A percentile compares a stretch with the other conserved stretches of the same genome.
These are phyloP conservation scores for Epinephelus fuscoguttatus DNA, from an alignment of 2,113 vertebrate species.

Conservation along the genomic window DNA sequence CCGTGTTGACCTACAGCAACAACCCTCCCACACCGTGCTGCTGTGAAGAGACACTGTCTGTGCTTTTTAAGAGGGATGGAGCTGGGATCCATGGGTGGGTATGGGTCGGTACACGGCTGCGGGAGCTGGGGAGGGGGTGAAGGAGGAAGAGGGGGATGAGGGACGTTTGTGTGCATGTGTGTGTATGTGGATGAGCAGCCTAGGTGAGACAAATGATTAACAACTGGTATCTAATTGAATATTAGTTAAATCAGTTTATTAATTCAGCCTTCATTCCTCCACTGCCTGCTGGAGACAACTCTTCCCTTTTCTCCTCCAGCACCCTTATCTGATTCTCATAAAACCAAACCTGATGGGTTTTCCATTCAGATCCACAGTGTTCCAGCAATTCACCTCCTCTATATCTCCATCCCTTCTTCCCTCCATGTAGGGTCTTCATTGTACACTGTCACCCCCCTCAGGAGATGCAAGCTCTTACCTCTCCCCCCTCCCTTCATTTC, in stretches of 20 bases:
- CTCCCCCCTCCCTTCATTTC: neutral
- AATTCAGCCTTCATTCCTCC: neutral
- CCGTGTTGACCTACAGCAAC: slow-evolving; percentile 33
- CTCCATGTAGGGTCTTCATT: neutral
- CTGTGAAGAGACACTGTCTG: slow-evolving; percentile 22
- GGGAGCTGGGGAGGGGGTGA: slow-evolving; percentile 41
- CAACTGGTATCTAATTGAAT: slow-evolving; percentile 30
- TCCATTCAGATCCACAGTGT: neutral
- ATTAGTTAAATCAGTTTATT: slow-evolving; percentile 29
- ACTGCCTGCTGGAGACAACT: slow-evolving; percentile 2
- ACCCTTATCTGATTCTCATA: neutral
- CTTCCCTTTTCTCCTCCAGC: neutral
- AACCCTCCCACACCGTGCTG: slow-evolving; percentile 31
- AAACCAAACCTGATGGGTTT: neutral
- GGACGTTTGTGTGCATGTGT: neutral
- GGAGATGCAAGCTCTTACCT: neutral
- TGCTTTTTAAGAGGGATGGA: slow-evolving; percentile 49
- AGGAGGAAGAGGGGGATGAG: slow-evolving; percentile 24
- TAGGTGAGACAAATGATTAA: slow-evolving; percentile 37
- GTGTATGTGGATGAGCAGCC: slow-evolving; percentile 1
- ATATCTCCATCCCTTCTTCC: neutral
- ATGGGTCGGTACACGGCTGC: slow-evolving; percentile 48
- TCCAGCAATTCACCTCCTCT: neutral
- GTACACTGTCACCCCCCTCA: neutral
- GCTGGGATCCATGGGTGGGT: slow-evolving; percentile 53